Evolutionary conservation across 1,140 invertebrate species (phyloP).

Genomic region (Drosophila pachea): DNA sequence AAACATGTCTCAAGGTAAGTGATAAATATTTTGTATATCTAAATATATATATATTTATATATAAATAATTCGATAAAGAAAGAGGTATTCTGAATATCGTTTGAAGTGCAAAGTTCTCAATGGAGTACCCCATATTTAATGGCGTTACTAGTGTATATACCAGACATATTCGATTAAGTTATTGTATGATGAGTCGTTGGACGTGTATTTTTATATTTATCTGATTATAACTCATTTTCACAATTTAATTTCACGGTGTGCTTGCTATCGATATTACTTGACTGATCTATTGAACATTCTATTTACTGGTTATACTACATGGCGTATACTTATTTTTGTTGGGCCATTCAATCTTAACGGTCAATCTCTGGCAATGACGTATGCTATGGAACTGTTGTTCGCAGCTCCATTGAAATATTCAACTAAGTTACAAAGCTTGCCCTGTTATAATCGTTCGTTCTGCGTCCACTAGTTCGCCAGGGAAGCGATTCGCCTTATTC

Average conservation of each 20-base stretch:
- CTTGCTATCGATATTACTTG: too few relatives aligned
- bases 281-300: too few relatives aligned
- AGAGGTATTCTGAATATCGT: constrained; percentile 17
- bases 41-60: not conserved
- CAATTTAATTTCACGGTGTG: too few relatives aligned
- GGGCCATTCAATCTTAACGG: not conserved
- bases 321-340: too few relatives aligned
- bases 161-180: too few relatives aligned
- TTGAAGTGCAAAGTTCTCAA: constrained; percentile 64
- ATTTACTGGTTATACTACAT: too few relatives aligned
- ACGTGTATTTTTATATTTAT: too few relatives aligned
- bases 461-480: not conserved
- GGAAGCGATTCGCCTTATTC: not conserved
- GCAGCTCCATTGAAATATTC: not conserved
- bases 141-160: not conserved
- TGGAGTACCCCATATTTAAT: not conserved
- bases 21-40: too few relatives aligned
- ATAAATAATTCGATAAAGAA: not conserved
- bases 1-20: constrained; percentile 58
- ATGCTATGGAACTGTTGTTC: not conserved
- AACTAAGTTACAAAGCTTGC: not conserved
- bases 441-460: too few relatives aligned
- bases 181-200: too few relatives aligned
- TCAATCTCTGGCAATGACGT: not conserved
- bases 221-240: too few relatives aligned